Percentiles rank a stretch among this genome's conserved stretches.
phyloP scores from a whole-genome alignment of 2,888 invertebrate species.

The Caenorhabditis drosophilae region DNA sequence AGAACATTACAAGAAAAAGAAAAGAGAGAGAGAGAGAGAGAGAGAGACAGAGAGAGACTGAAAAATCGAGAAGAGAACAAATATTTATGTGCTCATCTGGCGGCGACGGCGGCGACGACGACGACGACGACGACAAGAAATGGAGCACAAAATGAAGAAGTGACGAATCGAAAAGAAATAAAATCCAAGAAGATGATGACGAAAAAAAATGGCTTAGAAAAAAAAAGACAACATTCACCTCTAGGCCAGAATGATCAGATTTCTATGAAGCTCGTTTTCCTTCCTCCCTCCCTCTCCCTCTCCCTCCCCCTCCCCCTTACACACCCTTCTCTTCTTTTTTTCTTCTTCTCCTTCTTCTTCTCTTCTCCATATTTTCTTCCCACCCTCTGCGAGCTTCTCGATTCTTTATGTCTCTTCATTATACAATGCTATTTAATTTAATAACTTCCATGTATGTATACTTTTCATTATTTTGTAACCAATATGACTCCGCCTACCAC shows the following conservation, averaged over 20 bases:
- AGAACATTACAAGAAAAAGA: background rate
- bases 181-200: background rate
- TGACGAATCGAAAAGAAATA: background rate
- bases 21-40: background rate
- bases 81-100: background rate
- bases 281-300: background rate
- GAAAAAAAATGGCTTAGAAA: background rate
- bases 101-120: background rate
- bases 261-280: too few relatives aligned
- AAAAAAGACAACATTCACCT: background rate
- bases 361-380: background rate
- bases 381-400: too few relatives aligned
- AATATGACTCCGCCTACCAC: constrained; percentile 1
- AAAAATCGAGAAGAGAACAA: background rate
- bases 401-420: too few relatives aligned
- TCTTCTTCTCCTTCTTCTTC: background rate
- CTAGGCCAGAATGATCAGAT: constrained; percentile 2
- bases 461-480: too few relatives aligned
- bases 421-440: too few relatives aligned
- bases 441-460: too few relatives aligned
- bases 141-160: background rate
- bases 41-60: background rate
- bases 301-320: background rate
- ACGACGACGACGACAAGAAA: background rate
- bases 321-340: background rate